A percentile compares a stretch with the other conserved stretches of the same genome.
Evolutionary conservation across 2,888 invertebrate species (phyloP).

Genomic region (Diarsia dahlii): DNA sequence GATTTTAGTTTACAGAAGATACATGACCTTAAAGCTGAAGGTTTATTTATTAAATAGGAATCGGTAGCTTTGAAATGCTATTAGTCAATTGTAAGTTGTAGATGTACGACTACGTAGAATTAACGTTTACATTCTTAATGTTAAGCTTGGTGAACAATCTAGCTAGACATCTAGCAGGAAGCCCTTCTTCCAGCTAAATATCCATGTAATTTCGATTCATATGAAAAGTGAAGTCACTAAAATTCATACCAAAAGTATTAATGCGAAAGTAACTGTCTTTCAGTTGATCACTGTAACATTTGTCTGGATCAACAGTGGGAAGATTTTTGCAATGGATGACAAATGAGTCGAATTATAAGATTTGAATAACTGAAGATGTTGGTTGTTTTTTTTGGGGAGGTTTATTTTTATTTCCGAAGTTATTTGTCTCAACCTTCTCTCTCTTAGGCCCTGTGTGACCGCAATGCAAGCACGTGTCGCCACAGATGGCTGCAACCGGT

Average conservation of each 20-base stretch:
- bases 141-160: background rate
- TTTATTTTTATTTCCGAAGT: background rate
- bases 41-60: background rate
- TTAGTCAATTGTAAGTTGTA: background rate
- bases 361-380: background rate
- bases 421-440: background rate
- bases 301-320: background rate
- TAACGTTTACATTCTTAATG: background rate
- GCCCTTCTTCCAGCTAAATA: background rate
- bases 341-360: background rate
- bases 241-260: background rate
- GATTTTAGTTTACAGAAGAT: background rate
- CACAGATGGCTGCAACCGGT: slow-evolving; percentile 41
- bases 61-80: background rate
- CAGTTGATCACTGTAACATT: background rate
- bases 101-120: too few species aligned
- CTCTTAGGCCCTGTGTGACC: slow-evolving; percentile 39
- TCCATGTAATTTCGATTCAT: background rate
- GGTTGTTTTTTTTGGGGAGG: background rate
- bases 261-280: background rate
- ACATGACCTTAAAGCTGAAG: slow-evolving; percentile 35
- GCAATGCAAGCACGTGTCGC: slow-evolving; percentile 57
- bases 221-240: background rate
- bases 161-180: background rate
- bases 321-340: background rate